phyloP scores from a whole-genome alignment of 1,140 invertebrate genomes.

The Heliothis virescens region DNA sequence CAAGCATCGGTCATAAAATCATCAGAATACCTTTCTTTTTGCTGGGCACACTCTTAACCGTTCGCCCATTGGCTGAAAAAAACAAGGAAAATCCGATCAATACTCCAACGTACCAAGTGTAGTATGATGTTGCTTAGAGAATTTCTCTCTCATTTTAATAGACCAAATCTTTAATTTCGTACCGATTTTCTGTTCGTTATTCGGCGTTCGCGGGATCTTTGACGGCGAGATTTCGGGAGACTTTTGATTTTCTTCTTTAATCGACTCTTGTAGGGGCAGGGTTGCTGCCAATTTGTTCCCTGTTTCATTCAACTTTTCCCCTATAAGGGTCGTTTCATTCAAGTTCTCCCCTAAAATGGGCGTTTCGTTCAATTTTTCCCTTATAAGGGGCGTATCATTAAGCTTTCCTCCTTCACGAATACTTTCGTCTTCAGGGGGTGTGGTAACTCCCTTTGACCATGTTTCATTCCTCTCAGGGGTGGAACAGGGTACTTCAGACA shows the following conservation, averaged over 20 bases:
- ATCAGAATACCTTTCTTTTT: conserved; percentile 64
- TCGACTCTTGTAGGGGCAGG: not conserved
- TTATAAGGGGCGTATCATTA: not conserved
- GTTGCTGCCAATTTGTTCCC: not conserved
- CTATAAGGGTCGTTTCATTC: not conserved
- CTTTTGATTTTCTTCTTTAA: conserved; percentile 1
- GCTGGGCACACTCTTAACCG: conserved; percentile 53
- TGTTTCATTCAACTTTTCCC: not conserved
- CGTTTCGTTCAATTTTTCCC: not conserved
- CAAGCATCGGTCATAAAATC: conserved; percentile 28
- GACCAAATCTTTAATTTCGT: conserved; percentile 55
- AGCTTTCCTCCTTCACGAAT: too few species aligned
- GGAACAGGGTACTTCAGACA: not conserved
- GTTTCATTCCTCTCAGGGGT: conserved; percentile 4
- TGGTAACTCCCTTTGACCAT: not conserved
- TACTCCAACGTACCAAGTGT: conserved; percentile 46
- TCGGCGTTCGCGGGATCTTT: conserved; percentile 45
- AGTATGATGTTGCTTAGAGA: conserved; percentile 40
- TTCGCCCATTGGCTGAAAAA: conserved; percentile 64
- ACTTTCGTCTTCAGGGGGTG: not conserved
- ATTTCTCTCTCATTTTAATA: conserved; percentile 47
- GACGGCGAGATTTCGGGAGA: conserved; percentile 29
- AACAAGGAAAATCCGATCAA: conserved; percentile 41
- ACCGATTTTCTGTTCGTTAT: conserved; percentile 62
- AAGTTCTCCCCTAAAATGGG: too few species aligned